Evolutionary conservation across 1,140 invertebrate species (phyloP), one percentile per base, ranked within the genome.

Genomic region (Nebria ingens): DNA sequence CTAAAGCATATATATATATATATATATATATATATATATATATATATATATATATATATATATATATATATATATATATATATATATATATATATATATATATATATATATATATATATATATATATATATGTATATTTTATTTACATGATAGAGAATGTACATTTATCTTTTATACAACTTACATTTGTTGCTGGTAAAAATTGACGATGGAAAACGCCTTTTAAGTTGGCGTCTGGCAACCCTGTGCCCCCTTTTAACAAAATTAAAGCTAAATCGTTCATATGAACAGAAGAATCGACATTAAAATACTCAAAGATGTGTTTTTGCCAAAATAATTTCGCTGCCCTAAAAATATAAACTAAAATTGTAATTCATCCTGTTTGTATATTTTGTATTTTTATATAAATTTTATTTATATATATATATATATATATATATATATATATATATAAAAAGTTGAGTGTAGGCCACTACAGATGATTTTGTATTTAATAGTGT

Each of bases 201-300:
- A 89, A 94, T 65, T 93, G 87, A 57, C 89, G 69, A 68, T 87
- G 85, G 68, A 78, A 88, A 21, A 87, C 77, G 21, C 79, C 78
- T 63, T 77, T 79, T 19, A 80, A 60, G 2, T 76, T 70, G 22
- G 77, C 65, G 42, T 72, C 64, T n/a, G 78, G 71, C 61, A 80
- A 79, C 42, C 80, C 78, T 42, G 75, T 74, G 0, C 82, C 84
- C 50, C 78, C 74, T 63, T 80, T 76, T 3, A 90, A 62, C 51
- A 96, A 79, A 9, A 80, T 68, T 63, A 84, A 77, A 1, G 89
- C 80, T 0, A 94, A 63, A 61, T 91, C 82, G 66, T 87, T 86
- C 86, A 96, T 94, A 22, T 85, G 70, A 13, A 66, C 56, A 0
- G 89, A 92, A 22, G 78, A 69, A 67, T 97, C 93, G 1, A 95